Evolutionary conservation across 2,888 invertebrate species (phyloP), one percentile per base, ranked within the genome.

Genomic region (Metellina segmentata): DNA sequence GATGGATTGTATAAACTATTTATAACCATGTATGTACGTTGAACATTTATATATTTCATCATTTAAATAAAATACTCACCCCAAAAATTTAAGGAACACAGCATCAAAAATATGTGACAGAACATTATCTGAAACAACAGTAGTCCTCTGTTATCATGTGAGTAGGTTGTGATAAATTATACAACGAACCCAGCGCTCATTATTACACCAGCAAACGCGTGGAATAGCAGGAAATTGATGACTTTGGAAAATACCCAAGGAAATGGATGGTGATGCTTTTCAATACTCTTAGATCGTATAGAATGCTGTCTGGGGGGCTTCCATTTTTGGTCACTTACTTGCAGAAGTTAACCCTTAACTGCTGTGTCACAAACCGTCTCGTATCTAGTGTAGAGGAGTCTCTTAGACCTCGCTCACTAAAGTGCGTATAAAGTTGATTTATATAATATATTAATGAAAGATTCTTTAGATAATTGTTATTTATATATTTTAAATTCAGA

Each of bases 241-340:
- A 74, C 88, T 88, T 77, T 88, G 88, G 88, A 88, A 72, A 81
- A 81, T 81, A 72, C 88, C 81, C 88, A 88, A 88, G 81, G 81
- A 88, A 88, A 88, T 75, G 74, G 74, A 88, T 88, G 88, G 53
- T 7, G n/a, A 16, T 70, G 70, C 78, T 85, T 85, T 77, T 77
- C 87, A 78, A 71, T 87, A 79, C 69, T 19, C n/a, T 11, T 16
- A 8, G 48, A 48, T 48, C 19, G 20, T 6, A 49, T 8, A 20
- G 19, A 79, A 20, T 5, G 69, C 19, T 69, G 13, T 4, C 78
- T 20, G 8, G 7, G n/a, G 4, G 2, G 1, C 79, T 8, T 19
- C 52, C 79, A 87, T 87, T 52, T 87, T 87, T 79, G 79, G 51
- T 70, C 79, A 71, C 13, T 11, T 82, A 16, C 0, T 2, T 61